These are phyloP conservation scores for Andrena marginata DNA, from an alignment of 2,888 invertebrate species.

Conservation along the genomic window DNA sequence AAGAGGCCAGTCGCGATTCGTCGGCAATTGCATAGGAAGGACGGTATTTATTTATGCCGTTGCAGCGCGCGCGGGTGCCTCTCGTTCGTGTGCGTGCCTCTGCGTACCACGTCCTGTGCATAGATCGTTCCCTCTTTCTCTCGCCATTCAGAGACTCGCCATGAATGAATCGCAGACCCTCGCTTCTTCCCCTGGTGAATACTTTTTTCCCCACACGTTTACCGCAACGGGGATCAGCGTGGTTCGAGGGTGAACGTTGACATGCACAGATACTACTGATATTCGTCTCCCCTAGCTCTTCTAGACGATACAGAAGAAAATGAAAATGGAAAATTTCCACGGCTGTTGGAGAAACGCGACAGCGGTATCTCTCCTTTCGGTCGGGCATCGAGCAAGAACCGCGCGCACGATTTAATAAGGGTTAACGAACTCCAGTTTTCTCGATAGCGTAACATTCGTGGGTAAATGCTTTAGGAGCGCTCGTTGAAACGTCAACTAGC, in stretches of 20 bases:
- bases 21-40: not conserved
- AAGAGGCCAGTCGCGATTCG: not conserved
- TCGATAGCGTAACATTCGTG: slow-evolving; percentile 57
- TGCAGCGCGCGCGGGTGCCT: slow-evolving; percentile 16
- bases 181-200: slow-evolving; percentile 71
- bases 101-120: slow-evolving; percentile 52
- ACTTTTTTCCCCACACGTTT: slow-evolving; percentile 74
- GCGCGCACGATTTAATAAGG: slow-evolving; percentile 39
- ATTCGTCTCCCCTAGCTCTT: not conserved
- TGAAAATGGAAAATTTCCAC: not conserved
- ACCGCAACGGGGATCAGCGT: slow-evolving; percentile 64
- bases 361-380: too few species aligned
- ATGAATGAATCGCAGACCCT: slow-evolving; percentile 79
- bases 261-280: not conserved
- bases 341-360: not conserved
- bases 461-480: slow-evolving; percentile 45
- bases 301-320: too few species aligned
- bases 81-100: slow-evolving; percentile 39
- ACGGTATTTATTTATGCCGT: slow-evolving; percentile 33
- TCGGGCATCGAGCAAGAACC: not conserved
- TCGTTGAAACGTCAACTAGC: slow-evolving; percentile 50
- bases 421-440: slow-evolving; percentile 57
- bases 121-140: slow-evolving; percentile 67
- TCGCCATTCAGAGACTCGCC: slow-evolving; percentile 75
- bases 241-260: slow-evolving; percentile 43